Evolutionary conservation across 2,797 vertebrate genomes (phyloP).

Genomic region (Pristis pectinata): DNA sequence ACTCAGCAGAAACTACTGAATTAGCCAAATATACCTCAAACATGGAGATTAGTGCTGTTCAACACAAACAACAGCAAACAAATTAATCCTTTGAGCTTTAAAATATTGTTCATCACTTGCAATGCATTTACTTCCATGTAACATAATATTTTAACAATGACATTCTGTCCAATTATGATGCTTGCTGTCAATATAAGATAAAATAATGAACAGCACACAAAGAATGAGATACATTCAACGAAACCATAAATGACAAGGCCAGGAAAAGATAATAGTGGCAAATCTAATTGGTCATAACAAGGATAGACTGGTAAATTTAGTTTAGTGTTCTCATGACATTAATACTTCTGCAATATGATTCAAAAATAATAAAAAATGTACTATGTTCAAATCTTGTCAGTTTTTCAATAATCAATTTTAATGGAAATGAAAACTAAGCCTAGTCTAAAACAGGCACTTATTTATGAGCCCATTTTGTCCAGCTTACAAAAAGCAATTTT

Average conservation of each 20-base stretch:
- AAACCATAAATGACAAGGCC: neutral
- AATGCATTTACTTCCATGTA: neutral
- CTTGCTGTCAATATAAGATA: neutral
- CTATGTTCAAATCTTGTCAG: neutral
- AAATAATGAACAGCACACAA: neutral
- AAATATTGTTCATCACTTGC: neutral
- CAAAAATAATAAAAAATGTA: neutral
- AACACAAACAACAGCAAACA: constrained; percentile 19
- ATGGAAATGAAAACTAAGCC: neutral
- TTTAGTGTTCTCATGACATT: neutral
- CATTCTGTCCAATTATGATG: neutral
- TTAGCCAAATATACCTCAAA: constrained; percentile 14
- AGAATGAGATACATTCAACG: constrained; percentile 8
- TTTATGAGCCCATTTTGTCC: neutral
- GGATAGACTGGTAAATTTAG: neutral
- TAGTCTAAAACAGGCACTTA: neutral
- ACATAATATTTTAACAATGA: constrained; percentile 19
- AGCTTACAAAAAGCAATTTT: too few relatives aligned
- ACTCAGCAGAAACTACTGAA: neutral
- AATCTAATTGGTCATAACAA: neutral
- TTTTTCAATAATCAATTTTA: neutral
- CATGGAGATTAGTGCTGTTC: neutral
- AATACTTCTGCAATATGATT: neutral
- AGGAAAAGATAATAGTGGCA: neutral
- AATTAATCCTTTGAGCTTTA: constrained; percentile 3